A percentile compares a stretch with the other conserved stretches of the same genome.
Conservation (phyloP, 2,797 vertebrate genomes). For the Micrastur ruficollis region DNA sequence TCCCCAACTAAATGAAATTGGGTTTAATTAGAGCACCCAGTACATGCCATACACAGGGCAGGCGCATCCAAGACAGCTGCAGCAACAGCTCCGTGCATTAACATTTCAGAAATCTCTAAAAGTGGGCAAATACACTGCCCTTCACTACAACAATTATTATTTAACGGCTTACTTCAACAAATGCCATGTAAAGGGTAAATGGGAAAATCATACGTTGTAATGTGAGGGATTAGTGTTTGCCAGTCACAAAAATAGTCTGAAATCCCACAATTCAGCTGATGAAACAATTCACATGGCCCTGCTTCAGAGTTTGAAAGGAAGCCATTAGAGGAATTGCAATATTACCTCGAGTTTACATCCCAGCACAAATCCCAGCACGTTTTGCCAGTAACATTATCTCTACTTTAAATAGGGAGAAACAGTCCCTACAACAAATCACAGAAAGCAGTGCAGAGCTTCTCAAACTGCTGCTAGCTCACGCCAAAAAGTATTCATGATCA, state of each 20-base stretch:
- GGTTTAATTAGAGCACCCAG: conserved; percentile 41
- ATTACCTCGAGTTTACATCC: not conserved
- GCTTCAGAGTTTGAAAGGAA: not conserved
- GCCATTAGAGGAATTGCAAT: not conserved
- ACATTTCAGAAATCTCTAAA: conserved; percentile 31
- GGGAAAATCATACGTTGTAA: not conserved
- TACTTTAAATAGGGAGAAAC: not conserved
- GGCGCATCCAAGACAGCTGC: not conserved
- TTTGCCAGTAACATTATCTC: not conserved
- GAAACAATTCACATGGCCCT: not conserved
- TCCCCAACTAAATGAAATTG: conserved; percentile 52
- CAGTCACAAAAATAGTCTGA: not conserved
- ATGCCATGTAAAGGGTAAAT: not conserved
- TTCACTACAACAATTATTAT: conserved; percentile 34
- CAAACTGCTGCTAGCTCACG: not conserved
- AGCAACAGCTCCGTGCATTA: not conserved
- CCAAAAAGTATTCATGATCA: not conserved
- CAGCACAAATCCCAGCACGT: not conserved
- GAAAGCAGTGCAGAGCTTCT: not conserved
- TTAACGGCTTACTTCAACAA: conserved; percentile 44
- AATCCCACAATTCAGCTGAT: not conserved
- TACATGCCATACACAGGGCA: not conserved
- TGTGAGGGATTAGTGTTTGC: not conserved
- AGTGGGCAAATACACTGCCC: conserved; percentile 8
- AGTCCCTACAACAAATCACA: not conserved